Evolutionary conservation across 2,797 vertebrate species (phyloP), one percentile per base, ranked within the genome.

Genomic region (Chelon labrosus): DNA sequence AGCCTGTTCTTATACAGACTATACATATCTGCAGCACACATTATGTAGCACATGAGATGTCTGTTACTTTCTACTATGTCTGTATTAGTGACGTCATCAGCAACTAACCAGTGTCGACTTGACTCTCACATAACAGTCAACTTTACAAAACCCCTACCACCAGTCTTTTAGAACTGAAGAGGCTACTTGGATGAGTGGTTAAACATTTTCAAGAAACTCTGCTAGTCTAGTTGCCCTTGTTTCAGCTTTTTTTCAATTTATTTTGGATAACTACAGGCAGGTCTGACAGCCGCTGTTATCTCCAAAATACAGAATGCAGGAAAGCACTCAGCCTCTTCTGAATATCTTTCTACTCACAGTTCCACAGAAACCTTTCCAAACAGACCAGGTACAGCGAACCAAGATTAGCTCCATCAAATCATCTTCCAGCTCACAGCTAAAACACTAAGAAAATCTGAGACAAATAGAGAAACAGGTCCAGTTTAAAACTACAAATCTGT

Each of bases 361-460:
- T 37, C 38, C 63, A n/a, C 64, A 42, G 65, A 50, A 62, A 38
- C 17, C 16, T 12, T 8, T 58, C 39, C 46, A 56, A 38, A 51
- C 27, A 20, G 47, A 38, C 65, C 49, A 1, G 53, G 42, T 17
- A 19, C 27, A 22, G 20, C 59, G 20, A 37, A 2, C 59, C 2
- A 31, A 19, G 25, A 62, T 69, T 46, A 1, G 50, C 67, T 10
- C 49, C 0, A 6, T 41, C 35, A 50, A 55, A 61, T 52, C 57
- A 0, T n/a, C 46, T 6, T 62, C 52, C 57, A 44, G 51, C 16
- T 14, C 14, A 50, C 25, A 11, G 19, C 14, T 4, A 51, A 56
- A 39, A 59, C 0, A 20, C 73, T 31, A 52, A 73, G 25, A 58
- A 59, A 17, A 60, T 60, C 55, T 65, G 22, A 65, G 27, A 47